Percentiles rank a stretch among this genome's conserved stretches.
phyloP scores from a whole-genome alignment of 2,888 invertebrate species.

The Scotopteryx bipunctaria region DNA sequence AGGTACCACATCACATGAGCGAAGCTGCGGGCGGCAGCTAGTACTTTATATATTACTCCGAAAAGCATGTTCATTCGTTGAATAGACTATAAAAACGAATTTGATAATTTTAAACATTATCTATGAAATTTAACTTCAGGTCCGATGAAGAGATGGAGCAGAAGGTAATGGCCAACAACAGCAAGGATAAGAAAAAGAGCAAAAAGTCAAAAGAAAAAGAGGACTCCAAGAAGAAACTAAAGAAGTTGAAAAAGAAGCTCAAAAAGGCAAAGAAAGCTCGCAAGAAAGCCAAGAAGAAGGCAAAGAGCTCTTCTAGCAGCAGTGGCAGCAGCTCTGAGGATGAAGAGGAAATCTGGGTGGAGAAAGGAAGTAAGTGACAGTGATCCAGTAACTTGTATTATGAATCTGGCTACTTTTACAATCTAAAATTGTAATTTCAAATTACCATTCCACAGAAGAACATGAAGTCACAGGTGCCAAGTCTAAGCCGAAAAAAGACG shows the following conservation, averaged over 20 bases:
- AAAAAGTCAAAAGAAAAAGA: conserved; percentile 75
- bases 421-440: background rate
- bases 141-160: conserved; percentile 73
- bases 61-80: background rate
- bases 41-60: too few species aligned
- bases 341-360: conserved; percentile 86
- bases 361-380: conserved; percentile 81
- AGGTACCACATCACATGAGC: too few species aligned
- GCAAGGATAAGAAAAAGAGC: conserved; percentile 74
- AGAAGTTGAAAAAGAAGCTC: conserved; percentile 79
- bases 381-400: background rate
- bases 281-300: conserved; percentile 78
- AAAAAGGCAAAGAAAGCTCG: conserved; percentile 81
- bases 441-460: conserved; percentile 49
- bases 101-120: background rate
- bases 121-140: conserved; percentile 43
- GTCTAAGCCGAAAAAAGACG: conserved; percentile 29
- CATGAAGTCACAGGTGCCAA: conserved; percentile 44
- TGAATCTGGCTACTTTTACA: too few species aligned
- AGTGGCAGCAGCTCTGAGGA: conserved; percentile 56
- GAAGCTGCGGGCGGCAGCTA: too few species aligned
- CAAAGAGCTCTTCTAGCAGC: conserved; percentile 67
- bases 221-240: conserved; percentile 82
- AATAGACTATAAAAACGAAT: too few species aligned
- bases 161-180: conserved; percentile 54